phyloP scores from a whole-genome alignment of 1,140 invertebrate species.

The Cheumatopsyche charites region DNA sequence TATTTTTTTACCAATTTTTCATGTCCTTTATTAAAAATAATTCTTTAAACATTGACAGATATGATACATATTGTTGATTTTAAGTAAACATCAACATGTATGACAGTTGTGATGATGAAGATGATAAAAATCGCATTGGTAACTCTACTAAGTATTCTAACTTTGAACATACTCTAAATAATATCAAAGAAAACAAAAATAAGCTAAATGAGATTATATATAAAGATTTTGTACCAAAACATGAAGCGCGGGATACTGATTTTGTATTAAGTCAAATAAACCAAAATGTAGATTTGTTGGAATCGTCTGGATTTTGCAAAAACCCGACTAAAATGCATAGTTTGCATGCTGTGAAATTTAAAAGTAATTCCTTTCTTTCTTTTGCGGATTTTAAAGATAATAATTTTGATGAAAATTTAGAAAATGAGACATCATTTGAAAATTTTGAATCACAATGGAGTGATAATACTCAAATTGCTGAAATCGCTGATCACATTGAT shows the following conservation, averaged over 20 bases:
- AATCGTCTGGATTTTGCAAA: not conserved
- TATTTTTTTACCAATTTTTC: too few species aligned
- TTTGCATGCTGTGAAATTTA: not conserved
- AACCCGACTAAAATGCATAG: not conserved
- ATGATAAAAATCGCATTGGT: too few species aligned
- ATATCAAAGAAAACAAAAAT: slow-evolving; percentile 2
- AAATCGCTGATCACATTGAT: slow-evolving; percentile 40
- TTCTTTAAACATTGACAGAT: too few species aligned
- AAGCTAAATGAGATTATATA: slow-evolving; percentile 14
- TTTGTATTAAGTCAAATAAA: slow-evolving; percentile 24
- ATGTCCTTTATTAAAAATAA: too few species aligned
- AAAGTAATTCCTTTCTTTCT: not conserved
- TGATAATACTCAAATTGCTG: slow-evolving; percentile 35
- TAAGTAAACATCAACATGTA: too few species aligned
- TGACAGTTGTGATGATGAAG: not conserved
- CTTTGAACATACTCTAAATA: not conserved
- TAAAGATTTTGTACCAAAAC: not conserved
- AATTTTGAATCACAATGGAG: slow-evolving; percentile 42
- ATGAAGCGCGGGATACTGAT: not conserved
- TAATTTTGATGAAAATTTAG: not conserved
- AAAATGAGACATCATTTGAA: not conserved
- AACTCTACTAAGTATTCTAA: not conserved
- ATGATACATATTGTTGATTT: too few species aligned
- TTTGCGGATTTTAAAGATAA: slow-evolving; percentile 4
- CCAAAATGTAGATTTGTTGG: slow-evolving; percentile 4